Evolutionary conservation across 1,140 invertebrate genomes (phyloP), one percentile per base, ranked within the genome.

Genomic region (Zaprionus vittiger): DNA sequence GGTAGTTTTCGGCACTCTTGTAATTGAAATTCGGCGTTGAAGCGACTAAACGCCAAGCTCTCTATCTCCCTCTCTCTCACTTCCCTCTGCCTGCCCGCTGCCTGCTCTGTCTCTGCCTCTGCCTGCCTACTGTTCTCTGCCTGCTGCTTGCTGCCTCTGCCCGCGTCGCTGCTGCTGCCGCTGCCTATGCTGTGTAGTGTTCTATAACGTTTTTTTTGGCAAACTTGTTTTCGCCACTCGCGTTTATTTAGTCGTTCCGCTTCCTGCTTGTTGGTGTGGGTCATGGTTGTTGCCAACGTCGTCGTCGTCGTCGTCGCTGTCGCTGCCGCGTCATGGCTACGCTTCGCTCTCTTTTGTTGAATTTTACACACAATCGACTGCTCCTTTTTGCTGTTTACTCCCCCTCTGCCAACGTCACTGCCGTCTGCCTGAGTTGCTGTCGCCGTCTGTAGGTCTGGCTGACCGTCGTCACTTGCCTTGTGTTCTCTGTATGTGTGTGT

Each of bases 1-100:
- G 56, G 34, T 76, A 24, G 26, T 70, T 41, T 73, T 59, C 55
- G 59, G 17, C 73, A 63, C 52, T 69, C 49, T 72, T 41, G 83
- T 90, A 91, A 91, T 91, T 91, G 90, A 91, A 91, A 91, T 91
- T 91, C 83, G 85, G 90, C 85, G 90, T 92, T 90, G 90, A 90
- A 82, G 91, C 85, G 83, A 91, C 64, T 91, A 91, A 91, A 91
- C 80, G 75, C 31, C 44, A 66, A 49, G 34, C 55, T 72, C 62
- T 73, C 22, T 54, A 69, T 77, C 31, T 22, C 38, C 26, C 14
- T 37, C 47, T 38, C 57, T 41, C 44, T 44, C 38, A 26, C 26
- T 4, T 4, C 34, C 1, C 31, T 5, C 57, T 64, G 65, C 38
- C 67, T 79, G 26, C 26, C 26, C 67, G 66, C 37, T 49, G 64